Percentiles rank a stretch among this genome's conserved stretches.
phyloP scores from a whole-genome alignment of 2,113 vertebrate genomes.

The Pipa parva region DNA sequence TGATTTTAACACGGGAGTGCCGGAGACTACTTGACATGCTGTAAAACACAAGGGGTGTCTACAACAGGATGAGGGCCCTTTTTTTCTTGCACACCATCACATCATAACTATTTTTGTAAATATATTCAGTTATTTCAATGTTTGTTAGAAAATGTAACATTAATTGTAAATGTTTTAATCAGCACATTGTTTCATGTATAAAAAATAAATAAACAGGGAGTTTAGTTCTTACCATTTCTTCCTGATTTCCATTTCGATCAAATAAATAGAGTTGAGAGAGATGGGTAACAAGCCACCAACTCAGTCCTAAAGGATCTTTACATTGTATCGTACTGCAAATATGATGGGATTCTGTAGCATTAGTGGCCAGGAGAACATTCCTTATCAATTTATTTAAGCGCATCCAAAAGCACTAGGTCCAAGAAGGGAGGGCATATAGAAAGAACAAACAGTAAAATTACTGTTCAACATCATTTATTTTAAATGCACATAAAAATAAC shows the following conservation, averaged over 20 bases:
- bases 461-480: no score
- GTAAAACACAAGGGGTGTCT: no score
- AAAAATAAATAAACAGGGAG: slow-evolving; percentile 9
- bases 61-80: no score
- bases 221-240: slow-evolving; percentile 66
- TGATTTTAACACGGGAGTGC: no score
- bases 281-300: slow-evolving; percentile 88
- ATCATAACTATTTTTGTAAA: no score
- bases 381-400: slow-evolving; percentile 74
- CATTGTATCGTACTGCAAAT: slow-evolving; percentile 56
- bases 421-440: no score
- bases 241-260: slow-evolving; percentile 69
- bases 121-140: neutral
- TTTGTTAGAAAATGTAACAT: neutral
- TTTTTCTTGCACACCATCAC: no score
- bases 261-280: slow-evolving; percentile 76
- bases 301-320: slow-evolving; percentile 83
- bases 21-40: no score
- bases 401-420: slow-evolving; percentile 86
- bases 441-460: no score
- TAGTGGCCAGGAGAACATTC: slow-evolving; percentile 52
- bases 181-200: neutral
- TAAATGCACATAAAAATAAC: no score
- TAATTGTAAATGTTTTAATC: neutral
- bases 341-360: slow-evolving; percentile 43